Conservation (phyloP, 2,797 vertebrate species). For the Rhynchotus rufescens region DNA sequence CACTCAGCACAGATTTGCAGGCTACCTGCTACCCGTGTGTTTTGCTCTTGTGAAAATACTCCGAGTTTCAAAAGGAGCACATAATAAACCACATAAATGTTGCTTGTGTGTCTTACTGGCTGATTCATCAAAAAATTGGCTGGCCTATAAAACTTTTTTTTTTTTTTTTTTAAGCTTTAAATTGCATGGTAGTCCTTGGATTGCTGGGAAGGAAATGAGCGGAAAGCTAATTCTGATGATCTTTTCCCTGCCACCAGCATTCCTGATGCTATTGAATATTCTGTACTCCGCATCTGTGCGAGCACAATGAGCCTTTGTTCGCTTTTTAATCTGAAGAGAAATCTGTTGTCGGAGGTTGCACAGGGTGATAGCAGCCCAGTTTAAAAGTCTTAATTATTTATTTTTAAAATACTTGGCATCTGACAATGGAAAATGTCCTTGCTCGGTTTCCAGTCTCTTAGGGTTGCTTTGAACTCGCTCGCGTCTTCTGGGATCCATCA, state of each 20-base stretch:
- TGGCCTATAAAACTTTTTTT: slow-evolving; percentile 2
- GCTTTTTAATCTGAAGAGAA: slow-evolving; percentile 60
- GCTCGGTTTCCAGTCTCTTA: slow-evolving; percentile 50
- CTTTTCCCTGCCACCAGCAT: slow-evolving; percentile 50
- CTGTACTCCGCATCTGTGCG: slow-evolving; percentile 63
- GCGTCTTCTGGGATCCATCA: slow-evolving; percentile 65
- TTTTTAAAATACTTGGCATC: slow-evolving; percentile 70
- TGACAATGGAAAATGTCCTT: slow-evolving; percentile 59
- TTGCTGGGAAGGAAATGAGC: slow-evolving; percentile 43
- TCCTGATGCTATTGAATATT: slow-evolving; percentile 43
- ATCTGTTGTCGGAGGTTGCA: slow-evolving; percentile 57
- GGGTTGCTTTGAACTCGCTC: slow-evolving; percentile 59
- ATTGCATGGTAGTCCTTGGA: slow-evolving; percentile 25
- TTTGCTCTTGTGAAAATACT: slow-evolving; percentile 50
- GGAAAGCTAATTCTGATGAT: slow-evolving; percentile 39
- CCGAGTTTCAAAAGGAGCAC: not conserved
- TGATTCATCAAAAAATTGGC: slow-evolving; percentile 41
- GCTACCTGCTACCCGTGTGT: slow-evolving; percentile 6
- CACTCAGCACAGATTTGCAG: not conserved
- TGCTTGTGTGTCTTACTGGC: not conserved
- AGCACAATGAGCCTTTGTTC: slow-evolving; percentile 73
- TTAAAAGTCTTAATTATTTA: slow-evolving; percentile 74
- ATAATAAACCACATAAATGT: not conserved
- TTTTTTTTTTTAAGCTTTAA: slow-evolving; percentile 12
- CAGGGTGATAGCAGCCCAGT: slow-evolving; percentile 64